Base-by-base conservation (phyloP, 2,113 vertebrate genomes). In the Eulemur rufifrons region DNA sequence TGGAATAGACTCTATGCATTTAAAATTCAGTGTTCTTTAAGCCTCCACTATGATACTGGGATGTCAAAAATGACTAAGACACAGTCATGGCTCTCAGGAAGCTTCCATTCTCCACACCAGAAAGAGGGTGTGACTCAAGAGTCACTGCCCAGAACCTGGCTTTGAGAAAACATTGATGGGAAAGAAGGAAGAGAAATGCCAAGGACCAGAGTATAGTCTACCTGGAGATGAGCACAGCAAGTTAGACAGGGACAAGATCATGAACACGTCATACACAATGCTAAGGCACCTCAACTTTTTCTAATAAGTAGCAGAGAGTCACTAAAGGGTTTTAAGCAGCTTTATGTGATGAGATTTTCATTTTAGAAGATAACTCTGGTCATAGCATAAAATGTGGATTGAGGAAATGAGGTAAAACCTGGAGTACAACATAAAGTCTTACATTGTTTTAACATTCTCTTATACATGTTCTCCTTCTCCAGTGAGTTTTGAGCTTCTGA, bases 101-200 rank as follows among this genome's bases (percentile, higher is more conserved):
- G 68, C 21, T 89, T 73, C 59, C 12, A 1, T 15, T 20, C 68
- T 45, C 20, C 3, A 85, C 32, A 34, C 17, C 29, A 7, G 66
- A 64, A 45, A 13, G 6, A 34, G 15, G 1, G 1, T 3, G 2
- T 56, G 66, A 64, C 84, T 86, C 6, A 56, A 86, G 63, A 86
- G 52, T 54, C 52, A 92, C 32, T 96, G 52, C 59, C 71, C 25
- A 94, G 76, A 95, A 89, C 10, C 14, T 74, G 23, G 8, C 29
- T 85, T 84, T 89, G 9, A 94, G 47, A 71, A 95, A 92, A 59
- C 78, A 85, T 4, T 87, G 66, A 63, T 92, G 66, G 52, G 76
- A 95, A 95, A 91, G 71, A 94, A 84, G 18, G 29, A 52, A n/a
- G 21, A 39, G 20, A 69, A 63, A 18, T 66, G 4, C 64, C n/a